A percentile compares a stretch with the other conserved stretches of the same genome.
phyloP scores from a whole-genome alignment of 2,113 vertebrate genomes.

The Eurypyga helias region DNA sequence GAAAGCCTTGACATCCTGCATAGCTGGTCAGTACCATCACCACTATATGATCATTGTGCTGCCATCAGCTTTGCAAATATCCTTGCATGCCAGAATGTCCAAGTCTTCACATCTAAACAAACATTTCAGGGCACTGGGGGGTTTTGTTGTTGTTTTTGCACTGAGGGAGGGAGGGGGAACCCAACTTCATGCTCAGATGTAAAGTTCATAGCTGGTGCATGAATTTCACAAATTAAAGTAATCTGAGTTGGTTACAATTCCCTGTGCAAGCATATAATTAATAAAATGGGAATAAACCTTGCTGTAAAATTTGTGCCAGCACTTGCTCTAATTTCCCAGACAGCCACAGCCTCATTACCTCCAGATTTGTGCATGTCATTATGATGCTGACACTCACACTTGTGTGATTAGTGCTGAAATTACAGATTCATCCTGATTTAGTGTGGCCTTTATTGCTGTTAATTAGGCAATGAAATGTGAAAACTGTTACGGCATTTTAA shows the following conservation, averaged over 20 bases:
- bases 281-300: conserved; percentile 64
- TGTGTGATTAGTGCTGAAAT: conserved; percentile 65
- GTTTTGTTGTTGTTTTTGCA: background rate
- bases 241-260: conserved; percentile 36
- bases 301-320: conserved; percentile 59
- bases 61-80: background rate
- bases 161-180: background rate
- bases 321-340: conserved; percentile 48
- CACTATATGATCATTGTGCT: background rate
- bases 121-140: background rate
- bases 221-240: conserved; percentile 42
- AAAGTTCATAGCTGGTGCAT: background rate
- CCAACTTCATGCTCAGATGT: background rate
- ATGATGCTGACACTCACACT: conserved; percentile 65
- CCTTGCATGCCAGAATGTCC: background rate
- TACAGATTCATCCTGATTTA: conserved; percentile 72
- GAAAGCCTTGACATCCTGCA: background rate
- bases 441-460: conserved; percentile 73
- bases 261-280: conserved; percentile 57
- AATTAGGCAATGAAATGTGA: conserved; percentile 73
- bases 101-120: background rate
- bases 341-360: conserved; percentile 69
- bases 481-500: conserved; percentile 71
- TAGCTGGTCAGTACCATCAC: background rate
- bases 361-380: conserved; percentile 73